Evolutionary conservation across 2,888 invertebrate genomes (phyloP).

Genomic region (Sesia apiformis): DNA sequence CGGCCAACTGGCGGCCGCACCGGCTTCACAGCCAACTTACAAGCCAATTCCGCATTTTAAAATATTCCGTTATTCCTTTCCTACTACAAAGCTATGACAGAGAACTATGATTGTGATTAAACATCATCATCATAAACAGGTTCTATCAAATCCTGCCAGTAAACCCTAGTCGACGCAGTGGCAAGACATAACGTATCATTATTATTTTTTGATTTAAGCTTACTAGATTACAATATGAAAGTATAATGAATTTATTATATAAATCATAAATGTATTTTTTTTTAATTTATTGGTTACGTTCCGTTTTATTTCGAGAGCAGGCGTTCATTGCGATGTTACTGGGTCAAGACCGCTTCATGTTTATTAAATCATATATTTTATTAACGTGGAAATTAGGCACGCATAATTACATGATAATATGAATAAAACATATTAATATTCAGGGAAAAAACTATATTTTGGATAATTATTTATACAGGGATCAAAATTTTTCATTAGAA

Average conservation of each 20-base stretch:
- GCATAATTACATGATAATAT: background rate
- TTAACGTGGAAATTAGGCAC: background rate
- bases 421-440: too few species aligned
- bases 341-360: background rate
- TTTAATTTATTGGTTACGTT: background rate
- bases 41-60: slow-evolving; percentile 70
- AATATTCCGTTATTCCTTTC: slow-evolving; percentile 62
- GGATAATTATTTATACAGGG: too few species aligned
- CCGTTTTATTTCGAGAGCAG: background rate
- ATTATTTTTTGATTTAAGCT: too few species aligned
- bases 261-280: too few species aligned
- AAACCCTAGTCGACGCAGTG: background rate
- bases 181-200: too few species aligned
- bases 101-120: background rate
- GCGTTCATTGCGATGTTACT: background rate
- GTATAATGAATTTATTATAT: too few species aligned
- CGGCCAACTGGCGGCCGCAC: slow-evolving; percentile 55
- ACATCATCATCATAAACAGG: background rate
- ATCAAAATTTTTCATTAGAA: too few species aligned
- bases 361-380: background rate
- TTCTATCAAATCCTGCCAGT: background rate
- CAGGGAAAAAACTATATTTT: too few species aligned
- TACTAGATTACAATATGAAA: too few species aligned
- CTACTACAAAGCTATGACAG: slow-evolving; percentile 32
- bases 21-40: slow-evolving; percentile 41